Conservation (phyloP, 2,888 invertebrate species). For the Gymnosoma rotundatum region DNA sequence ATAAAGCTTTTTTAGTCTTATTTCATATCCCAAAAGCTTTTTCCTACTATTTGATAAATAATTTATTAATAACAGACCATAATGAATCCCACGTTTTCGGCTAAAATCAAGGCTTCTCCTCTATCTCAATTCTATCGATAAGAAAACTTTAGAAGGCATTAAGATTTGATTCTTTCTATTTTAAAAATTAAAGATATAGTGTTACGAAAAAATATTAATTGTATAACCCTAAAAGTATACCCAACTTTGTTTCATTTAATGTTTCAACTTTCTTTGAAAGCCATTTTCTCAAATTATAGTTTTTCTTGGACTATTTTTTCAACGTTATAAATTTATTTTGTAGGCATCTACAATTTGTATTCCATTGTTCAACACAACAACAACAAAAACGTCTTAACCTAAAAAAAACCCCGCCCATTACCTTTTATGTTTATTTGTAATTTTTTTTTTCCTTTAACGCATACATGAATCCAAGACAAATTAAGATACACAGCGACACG, state of each 20-base stretch:
- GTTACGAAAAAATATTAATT: background rate
- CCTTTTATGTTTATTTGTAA: constrained; percentile 30
- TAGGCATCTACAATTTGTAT: constrained; percentile 44
- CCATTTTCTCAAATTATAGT: background rate
- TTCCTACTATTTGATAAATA: too few relatives aligned
- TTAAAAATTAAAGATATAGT: too few relatives aligned
- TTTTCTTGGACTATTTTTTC: constrained; percentile 23
- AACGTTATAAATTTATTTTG: constrained; percentile 10
- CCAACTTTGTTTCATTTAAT: background rate
- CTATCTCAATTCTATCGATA: too few relatives aligned
- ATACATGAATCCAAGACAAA: constrained; percentile 44
- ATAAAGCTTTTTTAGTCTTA: too few relatives aligned
- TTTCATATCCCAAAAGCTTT: background rate
- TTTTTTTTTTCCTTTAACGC: constrained; percentile 5
- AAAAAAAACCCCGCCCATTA: constrained; percentile 61
- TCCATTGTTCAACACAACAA: constrained; percentile 27
- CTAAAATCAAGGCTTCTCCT: too few relatives aligned
- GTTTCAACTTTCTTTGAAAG: constrained; percentile 11
- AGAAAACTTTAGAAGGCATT: too few relatives aligned
- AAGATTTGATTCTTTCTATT: too few relatives aligned
- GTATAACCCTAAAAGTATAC: background rate
- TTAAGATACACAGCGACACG: constrained; percentile 18
- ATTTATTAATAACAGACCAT: too few relatives aligned
- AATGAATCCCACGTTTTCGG: too few relatives aligned
- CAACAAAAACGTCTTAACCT: constrained; percentile 47